These are phyloP conservation scores for Allophyes oxyacanthae DNA, from an alignment of 2,888 invertebrate genomes.

Conservation along the genomic window DNA sequence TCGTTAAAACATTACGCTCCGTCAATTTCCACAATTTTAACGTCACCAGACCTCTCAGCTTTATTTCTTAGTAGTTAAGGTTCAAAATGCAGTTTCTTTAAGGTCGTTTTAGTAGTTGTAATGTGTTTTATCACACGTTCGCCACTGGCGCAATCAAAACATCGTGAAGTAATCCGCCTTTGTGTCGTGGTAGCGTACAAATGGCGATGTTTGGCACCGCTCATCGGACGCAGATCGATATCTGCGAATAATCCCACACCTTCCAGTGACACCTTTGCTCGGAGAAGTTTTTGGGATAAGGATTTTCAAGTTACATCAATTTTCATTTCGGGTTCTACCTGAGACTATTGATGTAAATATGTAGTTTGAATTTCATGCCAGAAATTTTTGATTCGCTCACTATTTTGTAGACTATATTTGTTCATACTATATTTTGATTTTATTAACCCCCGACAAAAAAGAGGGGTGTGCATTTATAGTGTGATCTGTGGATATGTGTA, in stretches of 20 bases:
- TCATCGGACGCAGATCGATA: slow-evolving; percentile 69
- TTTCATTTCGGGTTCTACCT: too few species aligned
- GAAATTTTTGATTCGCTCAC: too few species aligned
- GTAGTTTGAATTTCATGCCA: too few species aligned
- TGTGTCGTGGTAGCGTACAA: slow-evolving; percentile 68
- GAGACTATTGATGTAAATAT: too few species aligned
- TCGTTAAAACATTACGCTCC: slow-evolving; percentile 78
- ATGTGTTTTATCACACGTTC: slow-evolving; percentile 58
- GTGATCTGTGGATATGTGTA: too few species aligned
- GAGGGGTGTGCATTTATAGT: too few species aligned
- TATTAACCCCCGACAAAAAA: too few species aligned
- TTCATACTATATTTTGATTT: too few species aligned
- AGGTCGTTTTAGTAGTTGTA: slow-evolving; percentile 11
- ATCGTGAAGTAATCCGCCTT: slow-evolving; percentile 80
- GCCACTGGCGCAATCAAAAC: slow-evolving; percentile 79
- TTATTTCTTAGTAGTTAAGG: slow-evolving; percentile 48
- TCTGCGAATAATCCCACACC: slow-evolving; percentile 74
- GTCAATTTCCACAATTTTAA: slow-evolving; percentile 63
- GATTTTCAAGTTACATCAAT: too few species aligned
- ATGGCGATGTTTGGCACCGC: slow-evolving; percentile 68
- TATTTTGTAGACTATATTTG: too few species aligned
- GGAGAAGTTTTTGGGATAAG: slow-evolving; percentile 22
- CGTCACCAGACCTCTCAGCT: background rate
- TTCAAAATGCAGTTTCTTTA: slow-evolving; percentile 34
- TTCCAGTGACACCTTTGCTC: slow-evolving; percentile 50